phyloP scores from a whole-genome alignment of 2,888 invertebrate genomes.

The Eurytoma adleriae region DNA sequence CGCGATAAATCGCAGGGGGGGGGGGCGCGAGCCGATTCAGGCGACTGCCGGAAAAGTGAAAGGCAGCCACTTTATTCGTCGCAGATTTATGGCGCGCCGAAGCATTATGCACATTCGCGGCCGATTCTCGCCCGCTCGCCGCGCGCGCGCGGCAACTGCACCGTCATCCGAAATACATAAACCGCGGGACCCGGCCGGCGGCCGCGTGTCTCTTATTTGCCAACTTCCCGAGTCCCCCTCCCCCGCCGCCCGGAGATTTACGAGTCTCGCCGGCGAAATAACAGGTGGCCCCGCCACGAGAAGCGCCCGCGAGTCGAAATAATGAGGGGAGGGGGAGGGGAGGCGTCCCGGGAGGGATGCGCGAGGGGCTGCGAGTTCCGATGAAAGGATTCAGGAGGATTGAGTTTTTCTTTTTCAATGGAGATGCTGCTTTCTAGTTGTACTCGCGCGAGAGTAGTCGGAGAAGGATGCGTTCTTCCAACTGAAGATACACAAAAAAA shows the following conservation, averaged over 20 bases:
- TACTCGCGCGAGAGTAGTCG: too few relatives aligned
- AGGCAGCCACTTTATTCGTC: conserved; percentile 24
- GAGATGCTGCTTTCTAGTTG: too few relatives aligned
- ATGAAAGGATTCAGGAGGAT: neutral
- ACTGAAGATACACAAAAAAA: too few relatives aligned
- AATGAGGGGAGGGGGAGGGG: neutral
- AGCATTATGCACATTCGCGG: conserved; percentile 26
- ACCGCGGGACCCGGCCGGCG: conserved; percentile 7
- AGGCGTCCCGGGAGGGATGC: neutral
- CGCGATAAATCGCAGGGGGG: neutral
- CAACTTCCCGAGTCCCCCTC: conserved; percentile 52
- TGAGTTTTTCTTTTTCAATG: neutral
- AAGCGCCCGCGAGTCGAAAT: neutral
- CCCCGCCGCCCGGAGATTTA: conserved; percentile 41
- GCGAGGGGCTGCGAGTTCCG: neutral
- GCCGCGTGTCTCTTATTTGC: conserved; percentile 59
- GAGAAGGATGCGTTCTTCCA: too few relatives aligned
- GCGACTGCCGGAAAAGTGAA: conserved; percentile 1
- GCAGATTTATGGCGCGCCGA: conserved; percentile 45
- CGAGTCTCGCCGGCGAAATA: conserved; percentile 50
- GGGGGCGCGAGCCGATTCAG: too few relatives aligned
- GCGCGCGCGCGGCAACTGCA: conserved; percentile 28
- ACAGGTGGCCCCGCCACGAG: conserved; percentile 45
- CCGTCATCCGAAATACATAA: conserved; percentile 55
- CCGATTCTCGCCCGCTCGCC: conserved; percentile 12